Evolutionary conservation across 2,888 invertebrate species (phyloP).

Genomic region (Ramazzottius varieornatus): DNA sequence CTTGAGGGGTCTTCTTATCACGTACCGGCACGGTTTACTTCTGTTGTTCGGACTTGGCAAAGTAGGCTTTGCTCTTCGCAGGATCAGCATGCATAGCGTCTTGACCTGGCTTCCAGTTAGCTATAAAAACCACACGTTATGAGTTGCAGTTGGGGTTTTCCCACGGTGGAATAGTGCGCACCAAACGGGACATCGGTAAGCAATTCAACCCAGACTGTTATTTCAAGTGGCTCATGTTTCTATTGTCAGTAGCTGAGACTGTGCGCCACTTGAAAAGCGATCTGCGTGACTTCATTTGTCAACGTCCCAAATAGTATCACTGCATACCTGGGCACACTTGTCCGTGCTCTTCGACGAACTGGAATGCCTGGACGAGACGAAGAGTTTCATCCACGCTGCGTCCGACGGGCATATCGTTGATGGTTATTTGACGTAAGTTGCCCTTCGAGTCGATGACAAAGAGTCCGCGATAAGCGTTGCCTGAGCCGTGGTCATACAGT

Average conservation of each 20-base stretch:
- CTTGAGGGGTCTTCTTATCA: no score
- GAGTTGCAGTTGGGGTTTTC: no score
- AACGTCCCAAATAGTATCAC: neutral
- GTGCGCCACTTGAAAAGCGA: no score
- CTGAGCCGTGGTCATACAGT: neutral
- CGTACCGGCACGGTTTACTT: no score
- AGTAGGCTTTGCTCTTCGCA: conserved; percentile 55
- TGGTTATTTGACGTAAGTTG: neutral
- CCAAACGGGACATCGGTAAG: no score
- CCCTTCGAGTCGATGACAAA: neutral
- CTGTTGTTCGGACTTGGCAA: no score
- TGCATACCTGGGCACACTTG: neutral
- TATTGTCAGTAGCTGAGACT: neutral
- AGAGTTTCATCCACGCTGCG: conserved; percentile 72
- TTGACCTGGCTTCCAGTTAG: conserved; percentile 70
- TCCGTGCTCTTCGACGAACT: conserved; percentile 73
- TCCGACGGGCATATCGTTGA: conserved; percentile 70
- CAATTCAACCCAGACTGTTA: no score
- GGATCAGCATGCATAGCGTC: conserved; percentile 76
- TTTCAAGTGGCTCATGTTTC: no score
- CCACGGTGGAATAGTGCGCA: no score
- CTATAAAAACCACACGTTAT: conserved; percentile 45
- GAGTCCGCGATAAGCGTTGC: neutral
- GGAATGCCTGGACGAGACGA: conserved; percentile 81
- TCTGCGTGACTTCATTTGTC: no score